Conservation (phyloP, 2,113 vertebrate genomes). For the Egretta garzetta region DNA sequence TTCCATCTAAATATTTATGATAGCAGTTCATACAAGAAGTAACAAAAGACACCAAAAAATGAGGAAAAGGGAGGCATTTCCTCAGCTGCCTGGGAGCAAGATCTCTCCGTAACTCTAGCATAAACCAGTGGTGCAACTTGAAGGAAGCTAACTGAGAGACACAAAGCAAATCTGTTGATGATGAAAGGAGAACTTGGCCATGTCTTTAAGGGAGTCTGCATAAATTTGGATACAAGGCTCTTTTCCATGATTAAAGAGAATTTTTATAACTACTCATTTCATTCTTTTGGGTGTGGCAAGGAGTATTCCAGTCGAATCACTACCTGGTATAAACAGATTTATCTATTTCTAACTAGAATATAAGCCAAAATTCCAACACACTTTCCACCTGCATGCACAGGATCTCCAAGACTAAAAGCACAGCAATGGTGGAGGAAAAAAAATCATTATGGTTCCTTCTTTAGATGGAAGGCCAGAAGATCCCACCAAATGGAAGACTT, state of each 20-base stretch:
- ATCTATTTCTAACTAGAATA: neutral
- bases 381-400: neutral
- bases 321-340: neutral
- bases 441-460: neutral
- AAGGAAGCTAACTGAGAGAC: constrained; percentile 27
- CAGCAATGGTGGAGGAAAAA: neutral
- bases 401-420: neutral
- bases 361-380: neutral
- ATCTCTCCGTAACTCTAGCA: neutral
- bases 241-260: constrained; percentile 65
- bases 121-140: constrained; percentile 44
- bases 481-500: neutral
- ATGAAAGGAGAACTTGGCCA: constrained; percentile 28
- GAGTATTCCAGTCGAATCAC: neutral
- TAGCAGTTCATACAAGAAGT: neutral
- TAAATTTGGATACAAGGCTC: constrained; percentile 48
- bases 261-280: constrained; percentile 36
- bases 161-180: constrained; percentile 37
- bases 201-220: constrained; percentile 51
- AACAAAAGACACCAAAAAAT: constrained; percentile 24
- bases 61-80: neutral
- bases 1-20: constrained; percentile 59
- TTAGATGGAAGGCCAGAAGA: neutral
- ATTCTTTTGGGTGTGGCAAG: constrained; percentile 43
- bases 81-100: neutral